Base-by-base conservation (phyloP, 2,888 invertebrate genomes). In the Drosophila glabriapex region DNA sequence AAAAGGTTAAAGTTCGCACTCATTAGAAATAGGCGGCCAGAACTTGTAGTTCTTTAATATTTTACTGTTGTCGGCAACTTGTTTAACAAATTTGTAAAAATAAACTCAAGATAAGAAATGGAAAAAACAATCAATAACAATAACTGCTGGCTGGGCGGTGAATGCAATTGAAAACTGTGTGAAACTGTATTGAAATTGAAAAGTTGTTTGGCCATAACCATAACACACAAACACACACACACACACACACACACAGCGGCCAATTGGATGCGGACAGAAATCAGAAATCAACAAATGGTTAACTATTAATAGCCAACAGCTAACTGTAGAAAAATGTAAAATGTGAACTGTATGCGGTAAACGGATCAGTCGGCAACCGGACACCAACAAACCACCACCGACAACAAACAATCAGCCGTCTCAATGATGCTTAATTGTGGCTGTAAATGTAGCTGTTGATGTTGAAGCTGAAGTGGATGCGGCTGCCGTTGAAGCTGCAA, bases 131-230 rank as follows among this genome's bases (percentile, higher is more conserved):
- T 37, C 58, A 66, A 12, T 61, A 71, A 58, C 64, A 65, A 63
- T 61, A 64, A 41, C 52, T 59, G 46, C 53, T 64, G 65, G 41
- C 67, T 55, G 77, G 65, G 50, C 72, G 50, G 68, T 80, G 68
- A 69, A 69, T 73, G 75, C 71, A 83, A 62, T 43, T 74, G 78
- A 59, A 89, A 86, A 79, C 78, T 89, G 85, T 91, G 90, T 83
- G 91, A 85, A 81, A 84, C 78, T 80, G 73, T 80, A 49, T 73
- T 69, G 63, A 81, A 81, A 89, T 91, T 86, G 90, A 87, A 87
- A 91, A 87, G 87, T 87, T 90, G 87, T 87, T 89, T 91, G 90
- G 73, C 85, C 91, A 89, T 87, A 87, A 80, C 90, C 90, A 82
- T 83, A 90, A 85, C 78, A 90, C 56, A n/a, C 33, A 25, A 35